Percentiles rank a stretch among this genome's conserved stretches.
phyloP scores from a whole-genome alignment of 2,888 invertebrate genomes.

The Oxyteleia sp. region DNA sequence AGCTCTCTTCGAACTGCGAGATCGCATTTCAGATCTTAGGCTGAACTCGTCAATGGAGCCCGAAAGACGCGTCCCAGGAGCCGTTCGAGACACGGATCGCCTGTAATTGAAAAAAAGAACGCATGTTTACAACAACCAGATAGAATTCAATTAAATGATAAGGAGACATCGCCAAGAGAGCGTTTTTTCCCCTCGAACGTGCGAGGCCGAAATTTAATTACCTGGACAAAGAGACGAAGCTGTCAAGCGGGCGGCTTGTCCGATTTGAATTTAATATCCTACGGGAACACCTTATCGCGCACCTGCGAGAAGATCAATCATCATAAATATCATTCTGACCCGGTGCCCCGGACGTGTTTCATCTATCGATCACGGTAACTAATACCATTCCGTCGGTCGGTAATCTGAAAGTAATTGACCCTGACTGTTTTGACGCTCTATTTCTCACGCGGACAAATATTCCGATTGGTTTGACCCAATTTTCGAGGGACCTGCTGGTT shows the following conservation, averaged over 20 bases:
- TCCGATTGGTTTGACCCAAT: constrained; percentile 6
- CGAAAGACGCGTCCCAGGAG: too few relatives aligned
- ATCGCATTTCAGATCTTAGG: constrained; percentile 68
- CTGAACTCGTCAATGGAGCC: constrained; percentile 22
- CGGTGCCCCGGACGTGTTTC: not conserved
- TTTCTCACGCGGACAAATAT: constrained; percentile 15
- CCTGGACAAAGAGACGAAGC: not conserved
- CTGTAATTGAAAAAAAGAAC: constrained; percentile 46
- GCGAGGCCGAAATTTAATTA: constrained; percentile 24
- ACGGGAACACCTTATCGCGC: constrained; percentile 10
- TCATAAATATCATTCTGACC: constrained; percentile 15
- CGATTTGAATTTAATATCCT: not conserved
- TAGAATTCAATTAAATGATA: constrained; percentile 72
- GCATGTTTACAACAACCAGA: constrained; percentile 62
- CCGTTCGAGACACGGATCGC: constrained; percentile 32
- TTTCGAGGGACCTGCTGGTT: too few relatives aligned
- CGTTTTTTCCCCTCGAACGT: not conserved
- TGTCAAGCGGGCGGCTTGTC: not conserved
- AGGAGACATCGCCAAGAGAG: constrained; percentile 19
- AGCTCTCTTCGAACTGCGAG: constrained; percentile 54
- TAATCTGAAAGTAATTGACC: constrained; percentile 17
- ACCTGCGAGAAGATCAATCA: constrained; percentile 10
- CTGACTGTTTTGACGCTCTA: constrained; percentile 20
- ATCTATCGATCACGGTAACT: constrained; percentile 15
- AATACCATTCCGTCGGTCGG: not conserved